Base-by-base conservation (phyloP, 2,888 invertebrate genomes). In the Clanis bilineata region DNA sequence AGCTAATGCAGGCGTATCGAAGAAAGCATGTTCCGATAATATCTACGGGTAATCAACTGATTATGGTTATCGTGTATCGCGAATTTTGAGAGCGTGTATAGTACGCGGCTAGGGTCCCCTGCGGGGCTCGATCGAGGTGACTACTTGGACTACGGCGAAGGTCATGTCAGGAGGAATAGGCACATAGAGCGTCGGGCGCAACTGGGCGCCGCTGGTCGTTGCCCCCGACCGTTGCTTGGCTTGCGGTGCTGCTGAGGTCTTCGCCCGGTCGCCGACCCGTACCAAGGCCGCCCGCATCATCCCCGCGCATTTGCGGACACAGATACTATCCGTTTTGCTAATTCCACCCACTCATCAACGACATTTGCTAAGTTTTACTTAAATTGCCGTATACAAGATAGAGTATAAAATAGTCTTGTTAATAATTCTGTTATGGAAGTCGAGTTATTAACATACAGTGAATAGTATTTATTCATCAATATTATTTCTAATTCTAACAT, bases 241-340 rank as follows among this genome's bases (percentile, higher is more conserved):
- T 86, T 82, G 86, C 85, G 85, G 89, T 88, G 90, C 87, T 89
- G 88, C 77, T 86, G 83, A 82, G 91, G 91, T 91, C 90, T 90
- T 88, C 90, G 90, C 77, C 92, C 91, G 92, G 91, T 92, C 91
- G 87, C 80, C 90, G 91, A 92, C 90, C 91, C 85, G 85, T 67
- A 70, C 80, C 90, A 91, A 91, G 91, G 91, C 89, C 90, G 87
- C 85, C 88, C 88, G 88, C 89, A 90, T 88, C 90, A 90, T 86
- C 90, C 89, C 88, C 85, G 84, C 86, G 67, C 77, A 75, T 78
- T 81, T 76, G 81, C 82, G 79, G 80, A 79, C 76, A 76, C 76
- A 82, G 83, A 86, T 86, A 88, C 81, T 79, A 79, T 77, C 80
- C 79, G 77, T 62, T n/a, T 59, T 23, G 56, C 61, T 65, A 63